A percentile compares a stretch with the other conserved stretches of the same genome.
Conservation (phyloP, 2,888 invertebrate species). For the Mimachlamys varia region DNA sequence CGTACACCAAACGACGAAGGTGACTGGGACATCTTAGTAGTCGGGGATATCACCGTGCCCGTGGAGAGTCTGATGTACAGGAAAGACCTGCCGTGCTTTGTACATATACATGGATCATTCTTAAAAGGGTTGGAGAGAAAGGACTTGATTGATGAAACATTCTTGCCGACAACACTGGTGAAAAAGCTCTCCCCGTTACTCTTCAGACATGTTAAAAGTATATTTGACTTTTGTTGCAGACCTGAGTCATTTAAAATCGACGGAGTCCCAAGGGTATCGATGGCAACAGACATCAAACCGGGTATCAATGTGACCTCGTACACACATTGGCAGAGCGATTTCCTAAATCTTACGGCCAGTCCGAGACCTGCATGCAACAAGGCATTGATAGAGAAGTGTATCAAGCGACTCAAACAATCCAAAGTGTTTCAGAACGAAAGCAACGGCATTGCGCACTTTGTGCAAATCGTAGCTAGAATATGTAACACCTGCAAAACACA, state of each 20-base stretch:
- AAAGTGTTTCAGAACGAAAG: not conserved
- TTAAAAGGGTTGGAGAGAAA: not conserved
- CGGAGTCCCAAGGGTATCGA: not conserved
- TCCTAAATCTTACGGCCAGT: not conserved
- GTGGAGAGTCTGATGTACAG: slow-evolving; percentile 49
- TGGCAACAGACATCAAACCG: slow-evolving; percentile 45
- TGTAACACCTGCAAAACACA: not conserved
- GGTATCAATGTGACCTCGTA: slow-evolving; percentile 38
- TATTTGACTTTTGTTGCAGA: slow-evolving; percentile 32
- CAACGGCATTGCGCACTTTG: not conserved
- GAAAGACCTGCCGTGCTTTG: slow-evolving; percentile 56
- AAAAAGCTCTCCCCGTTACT: slow-evolving; percentile 38
- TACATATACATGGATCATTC: slow-evolving; percentile 49
- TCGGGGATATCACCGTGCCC: slow-evolving; percentile 57
- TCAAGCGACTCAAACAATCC: not conserved
- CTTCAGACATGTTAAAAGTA: slow-evolving; percentile 37
- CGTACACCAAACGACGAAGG: slow-evolving; percentile 55
- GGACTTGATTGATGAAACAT: slow-evolving; percentile 44
- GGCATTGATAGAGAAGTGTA: not conserved
- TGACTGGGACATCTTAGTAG: slow-evolving; percentile 58
- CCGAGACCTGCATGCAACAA: not conserved
- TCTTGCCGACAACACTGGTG: slow-evolving; percentile 42
- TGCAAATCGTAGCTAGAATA: not conserved
- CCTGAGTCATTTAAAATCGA: not conserved
- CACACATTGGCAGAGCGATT: not conserved